Evolutionary conservation across 1,140 invertebrate species (phyloP).

Genomic region (Bombus difficillimus): DNA sequence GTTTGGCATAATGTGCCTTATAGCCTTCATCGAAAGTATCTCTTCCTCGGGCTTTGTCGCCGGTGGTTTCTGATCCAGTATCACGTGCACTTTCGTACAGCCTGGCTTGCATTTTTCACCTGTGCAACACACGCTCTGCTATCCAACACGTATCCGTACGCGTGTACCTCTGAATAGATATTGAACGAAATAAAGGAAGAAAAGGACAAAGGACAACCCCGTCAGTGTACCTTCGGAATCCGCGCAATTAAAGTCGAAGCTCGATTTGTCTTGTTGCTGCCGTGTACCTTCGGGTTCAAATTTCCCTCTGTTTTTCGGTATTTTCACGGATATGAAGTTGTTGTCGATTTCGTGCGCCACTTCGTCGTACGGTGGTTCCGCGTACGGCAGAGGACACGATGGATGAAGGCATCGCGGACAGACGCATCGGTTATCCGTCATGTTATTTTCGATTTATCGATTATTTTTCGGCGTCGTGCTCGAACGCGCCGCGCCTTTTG

Average conservation of each 20-base stretch:
- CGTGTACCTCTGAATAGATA: no score
- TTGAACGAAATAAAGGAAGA: background rate
- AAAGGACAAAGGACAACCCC: background rate
- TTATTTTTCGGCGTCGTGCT: no score
- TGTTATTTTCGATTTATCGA: conserved; percentile 4
- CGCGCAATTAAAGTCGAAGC: conserved; percentile 55
- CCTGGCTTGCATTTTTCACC: conserved; percentile 62
- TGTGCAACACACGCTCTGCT: conserved; percentile 18
- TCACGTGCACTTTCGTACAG: conserved; percentile 68
- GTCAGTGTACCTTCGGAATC: conserved; percentile 57
- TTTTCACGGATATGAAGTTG: conserved; percentile 69
- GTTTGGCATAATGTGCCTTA: conserved; percentile 56
- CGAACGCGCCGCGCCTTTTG: no score
- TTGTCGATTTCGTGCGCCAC: conserved; percentile 62
- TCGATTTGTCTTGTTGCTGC: background rate
- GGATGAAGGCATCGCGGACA: conserved; percentile 24
- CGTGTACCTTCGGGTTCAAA: background rate
- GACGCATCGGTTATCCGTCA: conserved; percentile 17
- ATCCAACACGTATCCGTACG: no score
- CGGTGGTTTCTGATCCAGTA: conserved; percentile 53
- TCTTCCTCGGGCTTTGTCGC: conserved; percentile 70
- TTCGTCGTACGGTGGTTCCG: conserved; percentile 58
- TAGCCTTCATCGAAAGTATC: conserved; percentile 65
- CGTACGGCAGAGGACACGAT: conserved; percentile 9
- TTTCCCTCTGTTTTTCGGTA: conserved; percentile 57